Percentiles rank a stretch among this genome's conserved stretches.
Conservation (phyloP, 1,140 invertebrate species). For the Anadara kagoshimensis region DNA sequence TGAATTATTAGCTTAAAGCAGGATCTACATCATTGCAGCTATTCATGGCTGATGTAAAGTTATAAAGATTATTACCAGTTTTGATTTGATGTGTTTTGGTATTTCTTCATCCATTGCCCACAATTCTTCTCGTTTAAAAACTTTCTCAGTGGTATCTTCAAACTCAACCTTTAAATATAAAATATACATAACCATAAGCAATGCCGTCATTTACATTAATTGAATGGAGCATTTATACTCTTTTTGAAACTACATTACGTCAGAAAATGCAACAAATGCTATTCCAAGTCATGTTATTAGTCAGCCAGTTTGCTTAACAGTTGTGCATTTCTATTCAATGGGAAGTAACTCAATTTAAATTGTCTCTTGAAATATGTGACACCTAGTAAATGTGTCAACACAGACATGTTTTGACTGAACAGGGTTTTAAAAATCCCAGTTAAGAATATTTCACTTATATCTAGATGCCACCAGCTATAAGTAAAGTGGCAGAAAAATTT, state of each 20-base stretch:
- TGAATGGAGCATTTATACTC: no score
- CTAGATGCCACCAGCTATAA: no score
- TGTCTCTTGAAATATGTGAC: no score
- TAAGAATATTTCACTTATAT: background rate
- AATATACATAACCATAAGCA: background rate
- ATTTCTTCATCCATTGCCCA: constrained; percentile 72
- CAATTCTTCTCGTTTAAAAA: constrained; percentile 69
- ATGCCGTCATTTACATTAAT: background rate
- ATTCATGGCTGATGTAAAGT: background rate
- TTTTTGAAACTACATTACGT: no score
- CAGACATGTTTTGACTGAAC: background rate
- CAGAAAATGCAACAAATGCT: no score
- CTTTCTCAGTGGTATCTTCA: constrained; percentile 71
- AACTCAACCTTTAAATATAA: constrained; percentile 73
- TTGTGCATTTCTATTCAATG: no score
- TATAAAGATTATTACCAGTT: constrained; percentile 62
- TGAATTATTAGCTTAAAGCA: background rate
- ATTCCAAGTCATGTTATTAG: no score
- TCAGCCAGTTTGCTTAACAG: no score
- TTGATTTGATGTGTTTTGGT: constrained; percentile 72
- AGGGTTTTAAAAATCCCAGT: background rate
- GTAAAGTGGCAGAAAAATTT: no score
- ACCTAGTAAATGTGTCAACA: no score
- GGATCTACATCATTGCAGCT: background rate
- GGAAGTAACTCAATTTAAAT: no score